Evolutionary conservation across 2,113 vertebrate species (phyloP).

Genomic region (Syngnathoides biaculeatus): DNA sequence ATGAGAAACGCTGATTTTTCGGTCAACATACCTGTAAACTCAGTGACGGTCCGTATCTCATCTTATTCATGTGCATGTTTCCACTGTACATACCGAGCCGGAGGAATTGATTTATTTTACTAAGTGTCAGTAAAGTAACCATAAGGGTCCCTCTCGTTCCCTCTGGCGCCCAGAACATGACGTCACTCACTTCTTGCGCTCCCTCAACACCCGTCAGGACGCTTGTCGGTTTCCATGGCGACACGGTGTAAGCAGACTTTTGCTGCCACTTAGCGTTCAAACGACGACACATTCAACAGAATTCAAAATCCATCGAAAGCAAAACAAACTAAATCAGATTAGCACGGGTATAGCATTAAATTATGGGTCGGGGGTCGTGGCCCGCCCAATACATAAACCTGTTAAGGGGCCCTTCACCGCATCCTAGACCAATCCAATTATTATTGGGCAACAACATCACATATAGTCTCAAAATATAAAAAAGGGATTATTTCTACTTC

Average conservation of each 20-base stretch:
- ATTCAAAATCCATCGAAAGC: not conserved
- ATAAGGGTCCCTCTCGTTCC: conserved; percentile 43
- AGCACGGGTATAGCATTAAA: no score
- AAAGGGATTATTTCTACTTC: no score
- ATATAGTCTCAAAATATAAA: no score
- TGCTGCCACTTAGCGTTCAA: conserved; percentile 49
- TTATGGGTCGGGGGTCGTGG: no score
- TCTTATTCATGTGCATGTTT: not conserved
- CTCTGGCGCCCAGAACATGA: conserved; percentile 58
- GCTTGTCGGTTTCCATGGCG: conserved; percentile 64
- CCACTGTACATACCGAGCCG: not conserved
- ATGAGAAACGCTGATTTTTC: not conserved
- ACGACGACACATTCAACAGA: not conserved
- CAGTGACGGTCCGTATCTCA: not conserved
- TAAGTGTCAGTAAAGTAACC: conserved; percentile 32
- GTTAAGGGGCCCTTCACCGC: no score
- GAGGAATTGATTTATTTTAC: not conserved
- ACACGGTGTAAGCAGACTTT: conserved; percentile 21
- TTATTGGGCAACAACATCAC: no score
- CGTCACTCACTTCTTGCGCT: conserved; percentile 56
- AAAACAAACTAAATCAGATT: not conserved
- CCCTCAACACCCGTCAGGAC: conserved; percentile 53
- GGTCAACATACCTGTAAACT: not conserved
- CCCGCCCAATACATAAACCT: no score
- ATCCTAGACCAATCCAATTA: no score